A percentile compares a stretch with the other conserved stretches of the same genome.
phyloP scores from a whole-genome alignment of 2,888 invertebrate genomes.

The Aphodius sticticus region DNA sequence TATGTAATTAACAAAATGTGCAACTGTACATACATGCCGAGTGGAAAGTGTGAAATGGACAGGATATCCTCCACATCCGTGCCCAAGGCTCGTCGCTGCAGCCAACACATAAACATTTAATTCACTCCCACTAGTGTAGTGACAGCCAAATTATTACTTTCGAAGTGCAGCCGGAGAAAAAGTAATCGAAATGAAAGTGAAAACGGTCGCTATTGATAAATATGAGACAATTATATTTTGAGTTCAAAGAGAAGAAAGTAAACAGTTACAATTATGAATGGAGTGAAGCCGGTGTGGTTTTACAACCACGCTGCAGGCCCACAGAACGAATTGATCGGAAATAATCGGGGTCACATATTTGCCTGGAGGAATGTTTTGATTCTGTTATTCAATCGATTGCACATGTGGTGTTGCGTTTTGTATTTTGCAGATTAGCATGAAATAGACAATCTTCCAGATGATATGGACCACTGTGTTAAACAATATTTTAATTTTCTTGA shows the following conservation, averaged over 20 bases:
- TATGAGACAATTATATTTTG: neutral
- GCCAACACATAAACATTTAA: neutral
- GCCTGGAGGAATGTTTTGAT: neutral
- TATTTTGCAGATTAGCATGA: no score
- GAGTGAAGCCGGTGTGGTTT: neutral
- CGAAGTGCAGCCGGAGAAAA: neutral
- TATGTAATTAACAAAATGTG: neutral
- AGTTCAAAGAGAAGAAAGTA: neutral
- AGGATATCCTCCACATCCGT: conserved; percentile 4
- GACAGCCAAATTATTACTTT: conserved; percentile 4
- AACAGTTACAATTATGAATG: neutral
- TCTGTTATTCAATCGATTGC: neutral
- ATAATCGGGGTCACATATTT: neutral
- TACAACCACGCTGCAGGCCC: no score
- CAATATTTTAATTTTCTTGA: no score
- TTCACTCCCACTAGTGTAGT: neutral
- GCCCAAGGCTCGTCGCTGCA: neutral
- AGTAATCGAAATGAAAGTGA: neutral
- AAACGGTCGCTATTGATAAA: neutral
- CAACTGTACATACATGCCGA: conserved; percentile 4
- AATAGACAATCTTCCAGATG: no score
- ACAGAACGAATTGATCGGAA: no score
- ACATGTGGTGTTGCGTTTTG: no score
- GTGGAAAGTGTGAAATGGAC: neutral
- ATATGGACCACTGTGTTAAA: no score